phyloP scores from a whole-genome alignment of 1,140 invertebrate genomes.

The Bombus waltoni region DNA sequence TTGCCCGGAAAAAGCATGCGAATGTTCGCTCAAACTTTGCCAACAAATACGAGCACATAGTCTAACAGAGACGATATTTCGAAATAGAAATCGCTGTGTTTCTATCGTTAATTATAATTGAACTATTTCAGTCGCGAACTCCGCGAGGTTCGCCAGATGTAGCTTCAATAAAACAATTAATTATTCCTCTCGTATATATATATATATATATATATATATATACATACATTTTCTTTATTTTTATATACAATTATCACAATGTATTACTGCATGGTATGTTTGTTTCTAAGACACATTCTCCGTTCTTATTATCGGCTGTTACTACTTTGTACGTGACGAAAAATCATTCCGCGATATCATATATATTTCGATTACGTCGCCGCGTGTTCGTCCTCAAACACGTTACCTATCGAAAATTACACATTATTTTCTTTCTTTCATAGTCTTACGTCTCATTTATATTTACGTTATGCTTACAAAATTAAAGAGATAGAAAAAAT shows the following conservation, averaged over 20 bases:
- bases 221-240: neutral
- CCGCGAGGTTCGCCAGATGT: neutral
- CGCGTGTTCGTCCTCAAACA: neutral
- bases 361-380: neutral
- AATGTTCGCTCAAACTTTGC: conserved; percentile 3
- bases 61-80: neutral
- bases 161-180: neutral
- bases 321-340: neutral
- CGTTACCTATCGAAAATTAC: neutral
- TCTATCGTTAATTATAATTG: neutral
- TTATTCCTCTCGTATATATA: neutral
- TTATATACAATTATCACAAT: neutral
- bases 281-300: neutral
- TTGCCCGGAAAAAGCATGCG: neutral
- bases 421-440: neutral
- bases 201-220: neutral
- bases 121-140: neutral
- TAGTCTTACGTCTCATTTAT: neutral
- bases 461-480: neutral
- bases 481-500: neutral
- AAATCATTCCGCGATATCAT: neutral
- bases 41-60: neutral
- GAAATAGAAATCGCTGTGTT: neutral
- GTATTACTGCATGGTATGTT: conserved; percentile 29
- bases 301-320: neutral